phyloP scores from a whole-genome alignment of 2,888 invertebrate genomes.

The Steinernema hermaphroditum region DNA sequence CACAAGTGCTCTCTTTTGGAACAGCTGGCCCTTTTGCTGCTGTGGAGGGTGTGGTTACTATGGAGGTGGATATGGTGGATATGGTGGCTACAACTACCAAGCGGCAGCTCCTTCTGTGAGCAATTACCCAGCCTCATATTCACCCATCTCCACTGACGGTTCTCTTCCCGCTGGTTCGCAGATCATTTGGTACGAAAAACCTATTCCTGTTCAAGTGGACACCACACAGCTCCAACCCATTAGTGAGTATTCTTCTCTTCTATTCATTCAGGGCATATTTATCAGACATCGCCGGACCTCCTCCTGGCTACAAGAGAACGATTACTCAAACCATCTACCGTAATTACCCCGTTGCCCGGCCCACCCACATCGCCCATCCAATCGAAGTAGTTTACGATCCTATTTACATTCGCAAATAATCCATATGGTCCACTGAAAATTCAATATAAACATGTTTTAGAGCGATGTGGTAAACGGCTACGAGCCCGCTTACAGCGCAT shows the following conservation, averaged over 20 bases:
- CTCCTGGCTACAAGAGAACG: neutral
- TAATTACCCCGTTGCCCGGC: neutral
- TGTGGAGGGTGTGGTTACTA: neutral
- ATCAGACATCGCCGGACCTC: neutral
- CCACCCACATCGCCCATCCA: neutral
- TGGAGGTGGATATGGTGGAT: conserved; percentile 39
- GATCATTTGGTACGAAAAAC: conserved; percentile 9
- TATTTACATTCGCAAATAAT: neutral
- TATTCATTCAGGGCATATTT: neutral
- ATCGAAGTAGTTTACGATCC: neutral
- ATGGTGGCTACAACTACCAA: conserved; percentile 41
- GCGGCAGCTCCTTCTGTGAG: neutral
- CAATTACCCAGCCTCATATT: neutral
- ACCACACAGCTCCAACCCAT: neutral
- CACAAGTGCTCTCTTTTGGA: neutral
- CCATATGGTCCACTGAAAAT: neutral
- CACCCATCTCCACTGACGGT: neutral
- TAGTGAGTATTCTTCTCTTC: neutral
- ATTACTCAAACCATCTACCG: neutral
- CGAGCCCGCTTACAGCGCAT: conserved; percentile 33
- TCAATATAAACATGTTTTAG: conserved; percentile 7
- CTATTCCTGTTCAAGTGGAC: neutral
- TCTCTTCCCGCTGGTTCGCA: neutral
- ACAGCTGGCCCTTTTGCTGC: conserved; percentile 18
- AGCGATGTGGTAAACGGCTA: conserved; percentile 31